These are phyloP conservation scores for Montipora capricornis DNA, from an alignment of 64 coral and sea anemone species.

Conservation along the genomic window DNA sequence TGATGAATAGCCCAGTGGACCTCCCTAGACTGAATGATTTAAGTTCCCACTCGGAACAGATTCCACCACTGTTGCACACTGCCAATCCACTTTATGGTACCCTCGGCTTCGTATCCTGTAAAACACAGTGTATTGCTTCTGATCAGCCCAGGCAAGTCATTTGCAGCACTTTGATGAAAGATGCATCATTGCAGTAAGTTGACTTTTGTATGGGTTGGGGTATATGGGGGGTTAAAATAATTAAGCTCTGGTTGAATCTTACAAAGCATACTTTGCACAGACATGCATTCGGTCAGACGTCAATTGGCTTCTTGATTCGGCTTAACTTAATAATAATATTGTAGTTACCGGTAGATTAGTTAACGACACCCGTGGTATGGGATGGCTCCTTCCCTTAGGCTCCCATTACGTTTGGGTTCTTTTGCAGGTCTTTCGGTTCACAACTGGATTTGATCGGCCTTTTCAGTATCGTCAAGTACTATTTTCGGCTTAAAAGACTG, in stretches of 20 bases:
- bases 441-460: not conserved
- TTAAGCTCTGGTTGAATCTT: constrained; percentile 11
- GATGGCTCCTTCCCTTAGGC: not conserved
- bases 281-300: constrained; percentile 23
- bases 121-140: no score
- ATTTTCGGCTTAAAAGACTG: not conserved
- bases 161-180: no score
- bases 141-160: no score
- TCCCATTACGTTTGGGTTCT: not conserved
- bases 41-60: no score
- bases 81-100: no score
- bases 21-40: no score
- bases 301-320: not conserved
- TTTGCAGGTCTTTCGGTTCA: constrained; percentile 19
- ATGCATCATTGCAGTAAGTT: no score
- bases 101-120: no score
- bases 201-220: not conserved
- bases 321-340: not conserved
- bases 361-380: not conserved
- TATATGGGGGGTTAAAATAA: not conserved
- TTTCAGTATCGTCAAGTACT: not conserved
- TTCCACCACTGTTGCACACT: no score
- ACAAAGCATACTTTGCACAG: constrained; percentile 24
- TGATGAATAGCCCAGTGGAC: no score
- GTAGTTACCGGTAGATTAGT: not conserved